Percentiles rank a stretch among this genome's conserved stretches.
phyloP scores from a whole-genome alignment of 2,888 invertebrate species.

The Lymantria monacha region DNA sequence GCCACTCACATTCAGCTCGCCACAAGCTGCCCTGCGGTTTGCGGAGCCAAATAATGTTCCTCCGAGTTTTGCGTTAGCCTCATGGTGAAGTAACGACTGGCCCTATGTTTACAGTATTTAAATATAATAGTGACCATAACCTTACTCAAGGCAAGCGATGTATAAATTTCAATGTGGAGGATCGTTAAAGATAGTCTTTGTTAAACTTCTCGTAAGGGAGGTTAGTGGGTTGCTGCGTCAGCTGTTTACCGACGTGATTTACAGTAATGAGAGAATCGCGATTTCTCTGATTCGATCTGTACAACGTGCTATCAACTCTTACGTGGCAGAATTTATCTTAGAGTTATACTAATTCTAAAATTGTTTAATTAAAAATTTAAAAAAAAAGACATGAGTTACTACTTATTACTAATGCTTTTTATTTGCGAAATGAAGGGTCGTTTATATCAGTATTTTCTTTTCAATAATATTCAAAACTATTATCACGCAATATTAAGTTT shows the following conservation, averaged over 20 bases:
- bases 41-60: too few relatives aligned
- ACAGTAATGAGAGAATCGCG: slow-evolving; percentile 70
- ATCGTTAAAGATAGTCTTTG: slow-evolving; percentile 8
- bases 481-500: too few relatives aligned
- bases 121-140: too few relatives aligned
- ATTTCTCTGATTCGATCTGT: slow-evolving; percentile 66
- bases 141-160: too few relatives aligned
- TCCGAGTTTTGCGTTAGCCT: too few relatives aligned
- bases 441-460: too few relatives aligned
- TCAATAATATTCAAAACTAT: too few relatives aligned
- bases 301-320: slow-evolving; percentile 53
- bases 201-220: slow-evolving; percentile 51
- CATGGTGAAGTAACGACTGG: too few relatives aligned
- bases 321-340: slow-evolving; percentile 50
- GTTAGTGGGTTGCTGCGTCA: slow-evolving; percentile 70
- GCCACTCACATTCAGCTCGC: too few relatives aligned
- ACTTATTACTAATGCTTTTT: slow-evolving; percentile 8
- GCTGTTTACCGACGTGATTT: slow-evolving; percentile 51
- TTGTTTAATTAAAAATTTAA: slow-evolving; percentile 58
- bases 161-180: too few relatives aligned
- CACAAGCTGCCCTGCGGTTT: too few relatives aligned
- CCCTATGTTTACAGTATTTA: too few relatives aligned
- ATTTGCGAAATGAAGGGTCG: slow-evolving; percentile 10
- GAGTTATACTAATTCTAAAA: slow-evolving; percentile 45
- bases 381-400: slow-evolving; percentile 40